Percentiles rank a stretch among this genome's conserved stretches.
Conservation (phyloP, 2,797 vertebrate species). For the Numenius phaeopus region DNA sequence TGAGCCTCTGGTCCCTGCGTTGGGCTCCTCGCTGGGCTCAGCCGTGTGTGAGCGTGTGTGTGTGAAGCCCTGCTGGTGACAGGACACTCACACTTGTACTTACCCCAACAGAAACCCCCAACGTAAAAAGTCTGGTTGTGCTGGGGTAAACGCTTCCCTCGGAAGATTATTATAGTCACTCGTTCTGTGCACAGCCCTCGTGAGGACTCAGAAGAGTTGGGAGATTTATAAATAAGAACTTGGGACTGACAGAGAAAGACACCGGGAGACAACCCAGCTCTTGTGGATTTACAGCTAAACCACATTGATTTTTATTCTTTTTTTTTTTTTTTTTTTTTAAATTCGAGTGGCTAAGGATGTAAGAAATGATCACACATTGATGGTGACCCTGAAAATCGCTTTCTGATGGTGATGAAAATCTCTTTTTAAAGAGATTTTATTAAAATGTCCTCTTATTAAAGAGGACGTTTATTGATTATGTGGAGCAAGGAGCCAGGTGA, state of each 20-base stretch:
- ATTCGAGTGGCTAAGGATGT: background rate
- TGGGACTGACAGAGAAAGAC: background rate
- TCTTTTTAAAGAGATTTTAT: background rate
- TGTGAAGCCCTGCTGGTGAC: background rate
- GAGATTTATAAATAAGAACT: background rate
- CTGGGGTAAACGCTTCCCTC: background rate
- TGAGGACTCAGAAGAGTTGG: background rate
- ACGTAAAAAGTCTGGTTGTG: background rate
- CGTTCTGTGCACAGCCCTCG: background rate
- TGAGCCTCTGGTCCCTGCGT: background rate
- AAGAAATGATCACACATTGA: slow-evolving; percentile 7
- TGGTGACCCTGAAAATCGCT: slow-evolving; percentile 10
- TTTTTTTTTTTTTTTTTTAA: background rate
- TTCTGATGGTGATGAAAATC: slow-evolving; percentile 38
- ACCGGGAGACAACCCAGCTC: background rate
- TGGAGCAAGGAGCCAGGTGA: background rate
- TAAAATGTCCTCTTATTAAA: too few species aligned
- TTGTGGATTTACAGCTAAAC: background rate
- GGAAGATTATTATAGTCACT: background rate
- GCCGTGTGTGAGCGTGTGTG: background rate
- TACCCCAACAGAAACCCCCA: background rate
- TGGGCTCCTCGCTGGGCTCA: background rate
- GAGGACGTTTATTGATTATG: background rate
- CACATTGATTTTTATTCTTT: background rate
- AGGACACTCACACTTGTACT: background rate